Evolutionary conservation across 2,797 vertebrate genomes (phyloP).

Genomic region (Pitangus sulphuratus): DNA sequence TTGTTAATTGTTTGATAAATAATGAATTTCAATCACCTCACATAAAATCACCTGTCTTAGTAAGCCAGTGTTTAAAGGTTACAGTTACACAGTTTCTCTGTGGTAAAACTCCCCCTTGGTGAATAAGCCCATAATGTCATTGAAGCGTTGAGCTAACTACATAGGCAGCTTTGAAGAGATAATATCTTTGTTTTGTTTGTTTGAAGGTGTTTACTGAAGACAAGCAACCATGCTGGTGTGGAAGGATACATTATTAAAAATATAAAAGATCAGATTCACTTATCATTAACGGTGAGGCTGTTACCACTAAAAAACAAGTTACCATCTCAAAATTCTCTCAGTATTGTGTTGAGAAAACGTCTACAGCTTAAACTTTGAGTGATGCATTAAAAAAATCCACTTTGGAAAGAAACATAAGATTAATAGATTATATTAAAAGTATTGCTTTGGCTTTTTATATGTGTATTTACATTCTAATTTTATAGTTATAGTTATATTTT

Average conservation of each 20-base stretch:
- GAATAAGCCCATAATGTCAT: neutral
- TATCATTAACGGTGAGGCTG: slow-evolving; percentile 83
- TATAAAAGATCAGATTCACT: slow-evolving; percentile 89
- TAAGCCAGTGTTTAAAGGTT: neutral
- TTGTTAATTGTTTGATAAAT: neutral
- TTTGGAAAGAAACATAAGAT: neutral
- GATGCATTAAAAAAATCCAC: neutral
- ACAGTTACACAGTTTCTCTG: neutral
- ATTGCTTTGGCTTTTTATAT: neutral
- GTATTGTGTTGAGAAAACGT: neutral
- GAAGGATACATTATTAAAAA: slow-evolving; percentile 91
- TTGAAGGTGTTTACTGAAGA: slow-evolving; percentile 91
- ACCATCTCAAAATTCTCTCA: neutral
- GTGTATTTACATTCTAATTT: neutral
- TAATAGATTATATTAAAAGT: neutral
- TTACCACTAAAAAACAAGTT: neutral
- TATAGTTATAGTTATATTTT: neutral
- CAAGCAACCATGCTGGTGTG: slow-evolving; percentile 89
- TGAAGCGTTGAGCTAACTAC: neutral
- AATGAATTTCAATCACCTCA: neutral
- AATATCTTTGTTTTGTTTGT: neutral
- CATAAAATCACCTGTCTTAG: neutral
- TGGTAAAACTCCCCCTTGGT: neutral
- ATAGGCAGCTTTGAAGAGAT: neutral
- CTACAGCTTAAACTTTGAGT: neutral